phyloP scores from a whole-genome alignment of 2,888 invertebrate genomes.

The Dendrolimus pini region DNA sequence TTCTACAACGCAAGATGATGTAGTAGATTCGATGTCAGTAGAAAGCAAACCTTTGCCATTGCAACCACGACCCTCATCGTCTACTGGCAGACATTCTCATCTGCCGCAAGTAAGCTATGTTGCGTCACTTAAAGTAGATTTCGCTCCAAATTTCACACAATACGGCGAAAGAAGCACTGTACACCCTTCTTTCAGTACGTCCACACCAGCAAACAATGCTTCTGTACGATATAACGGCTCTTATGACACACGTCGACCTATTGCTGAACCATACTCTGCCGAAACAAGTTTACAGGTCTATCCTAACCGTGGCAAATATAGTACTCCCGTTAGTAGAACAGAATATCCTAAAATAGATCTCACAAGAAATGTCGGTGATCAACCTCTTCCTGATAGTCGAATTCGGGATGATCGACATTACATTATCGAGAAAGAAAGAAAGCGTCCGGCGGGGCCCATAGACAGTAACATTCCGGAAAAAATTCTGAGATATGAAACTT shows the following conservation, averaged over 20 bases:
- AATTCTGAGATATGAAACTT: slow-evolving; percentile 63
- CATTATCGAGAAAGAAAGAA: slow-evolving; percentile 60
- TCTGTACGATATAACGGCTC: slow-evolving; percentile 50
- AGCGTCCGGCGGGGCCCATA: slow-evolving; percentile 55
- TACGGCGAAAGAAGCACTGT: slow-evolving; percentile 50
- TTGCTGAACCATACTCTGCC: slow-evolving; percentile 41
- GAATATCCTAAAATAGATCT: slow-evolving; percentile 69
- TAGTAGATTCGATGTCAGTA: slow-evolving; percentile 59
- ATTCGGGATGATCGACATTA: slow-evolving; percentile 59
- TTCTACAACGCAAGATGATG: slow-evolving; percentile 85
- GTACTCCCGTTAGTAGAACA: slow-evolving; percentile 34
- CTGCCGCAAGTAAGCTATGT: slow-evolving; percentile 35
- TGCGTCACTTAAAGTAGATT: slow-evolving; percentile 85
- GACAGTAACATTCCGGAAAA: slow-evolving; percentile 71
- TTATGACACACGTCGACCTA: slow-evolving; percentile 42
- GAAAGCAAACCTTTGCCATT: slow-evolving; percentile 50
- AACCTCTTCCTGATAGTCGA: slow-evolving; percentile 47
- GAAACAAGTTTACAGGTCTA: slow-evolving; percentile 55
- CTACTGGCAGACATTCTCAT: slow-evolving; percentile 34
- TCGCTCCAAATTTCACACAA: slow-evolving; percentile 83
- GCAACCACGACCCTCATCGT: slow-evolving; percentile 46
- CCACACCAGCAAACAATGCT: slow-evolving; percentile 35
- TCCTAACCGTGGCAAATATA: slow-evolving; percentile 50
- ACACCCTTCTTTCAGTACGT: slow-evolving; percentile 29
- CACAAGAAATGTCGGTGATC: slow-evolving; percentile 48